Evolutionary conservation across 2,797 vertebrate genomes (phyloP), one percentile per base, ranked within the genome.

Genomic region (Rhinatrema bivittatum): DNA sequence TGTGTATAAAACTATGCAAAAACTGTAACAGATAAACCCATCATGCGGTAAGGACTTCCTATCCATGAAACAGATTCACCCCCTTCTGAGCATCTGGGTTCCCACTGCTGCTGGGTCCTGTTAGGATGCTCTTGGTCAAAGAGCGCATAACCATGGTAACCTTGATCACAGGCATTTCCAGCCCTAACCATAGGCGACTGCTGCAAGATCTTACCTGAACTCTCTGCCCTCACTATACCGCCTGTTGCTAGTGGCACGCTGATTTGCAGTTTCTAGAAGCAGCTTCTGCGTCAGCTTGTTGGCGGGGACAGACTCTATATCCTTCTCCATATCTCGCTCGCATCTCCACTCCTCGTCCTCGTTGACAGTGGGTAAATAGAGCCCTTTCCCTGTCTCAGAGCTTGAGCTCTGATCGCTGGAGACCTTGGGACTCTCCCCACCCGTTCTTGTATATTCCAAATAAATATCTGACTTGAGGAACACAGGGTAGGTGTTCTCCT

Each of bases 391-490:
- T 2, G 84, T 84, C 37, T 84, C 91, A 1, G 91, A 87, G 30
- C 82, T 79, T 0, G 90, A 86, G 76, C 87, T 90, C 7, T 88
- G 93, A 58, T 94, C 87, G 0, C 84, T 85, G 50, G 78, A 86
- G 43, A 81, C 78, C 72, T 95, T 93, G 1, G 96, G 96, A 72
- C 95, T 98, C 78, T 99, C 93, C 5, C 88, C 87, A 18, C 92
- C 95, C 36, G 91, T 89, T 68, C 82, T 78, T 1, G 93, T 91
- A 49, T 96, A 94, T 66, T 97, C 93, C 87, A 98, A 84, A 77
- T 99, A 99, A 60, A 95, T 88, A 78, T 96, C 93, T 0, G 94
- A 98, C 73, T 95, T 98, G 7, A 98, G 90, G 68, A 99, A 99
- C 33, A 94, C 78, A 17, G 94, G 96, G 49, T 99, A 99, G 31